These are phyloP conservation scores for Rhabdophis nuchalis DNA, from an alignment of 2,797 vertebrate genomes.

Conservation along the genomic window DNA sequence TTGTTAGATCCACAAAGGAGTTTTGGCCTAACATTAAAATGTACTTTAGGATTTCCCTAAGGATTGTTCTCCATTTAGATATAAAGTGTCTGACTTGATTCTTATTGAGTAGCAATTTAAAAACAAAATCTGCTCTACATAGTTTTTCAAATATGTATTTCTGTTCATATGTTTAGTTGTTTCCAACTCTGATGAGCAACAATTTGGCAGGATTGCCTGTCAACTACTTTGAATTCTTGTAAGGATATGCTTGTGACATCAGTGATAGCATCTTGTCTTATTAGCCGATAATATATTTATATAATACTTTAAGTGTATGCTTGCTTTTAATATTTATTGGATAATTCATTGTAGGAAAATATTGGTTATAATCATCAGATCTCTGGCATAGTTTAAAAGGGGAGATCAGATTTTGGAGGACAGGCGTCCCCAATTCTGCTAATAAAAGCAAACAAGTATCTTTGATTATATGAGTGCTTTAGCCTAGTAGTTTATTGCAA, in stretches of 20 bases:
- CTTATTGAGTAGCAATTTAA: background rate
- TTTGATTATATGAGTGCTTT: background rate
- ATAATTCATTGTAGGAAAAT: background rate
- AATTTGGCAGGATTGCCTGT: background rate
- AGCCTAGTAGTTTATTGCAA: background rate
- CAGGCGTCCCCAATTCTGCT: background rate
- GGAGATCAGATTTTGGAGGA: background rate
- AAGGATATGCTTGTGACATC: background rate
- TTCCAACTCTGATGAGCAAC: background rate
- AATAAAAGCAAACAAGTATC: background rate
- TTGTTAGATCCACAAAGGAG: background rate
- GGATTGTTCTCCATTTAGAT: background rate
- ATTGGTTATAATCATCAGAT: background rate
- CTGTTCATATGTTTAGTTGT: background rate
- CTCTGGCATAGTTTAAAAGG: background rate
- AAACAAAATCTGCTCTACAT: background rate
- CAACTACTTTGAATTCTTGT: background rate
- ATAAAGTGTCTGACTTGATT: background rate
- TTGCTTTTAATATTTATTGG: background rate
- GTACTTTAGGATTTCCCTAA: background rate
- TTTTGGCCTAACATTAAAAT: background rate
- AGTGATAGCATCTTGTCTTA: background rate
- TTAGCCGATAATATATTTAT: background rate
- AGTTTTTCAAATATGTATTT: background rate
- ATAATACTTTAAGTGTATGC: background rate